Evolutionary conservation across 1,140 invertebrate species (phyloP).

Genomic region (Homalodisca vitripennis): DNA sequence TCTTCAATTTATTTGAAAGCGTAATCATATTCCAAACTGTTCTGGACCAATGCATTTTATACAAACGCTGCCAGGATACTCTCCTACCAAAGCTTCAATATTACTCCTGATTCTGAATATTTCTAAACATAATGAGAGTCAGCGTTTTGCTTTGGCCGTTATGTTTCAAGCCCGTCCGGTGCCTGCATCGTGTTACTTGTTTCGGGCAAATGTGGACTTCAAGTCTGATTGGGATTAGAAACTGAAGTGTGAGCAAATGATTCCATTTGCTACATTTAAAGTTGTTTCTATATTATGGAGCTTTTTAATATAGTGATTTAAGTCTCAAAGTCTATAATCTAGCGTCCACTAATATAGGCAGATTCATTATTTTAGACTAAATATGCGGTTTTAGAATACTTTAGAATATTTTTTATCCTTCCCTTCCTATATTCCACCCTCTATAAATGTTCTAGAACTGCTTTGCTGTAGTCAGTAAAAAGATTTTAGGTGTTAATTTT

Average conservation of each 20-base stretch:
- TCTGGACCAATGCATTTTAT: conserved; percentile 14
- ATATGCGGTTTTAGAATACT: too few relatives aligned
- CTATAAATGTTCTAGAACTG: too few relatives aligned
- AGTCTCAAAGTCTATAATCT: background rate
- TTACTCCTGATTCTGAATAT: conserved; percentile 17
- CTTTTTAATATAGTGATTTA: background rate
- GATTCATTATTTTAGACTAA: too few relatives aligned
- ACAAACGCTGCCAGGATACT: background rate
- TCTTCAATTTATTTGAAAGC: conserved; percentile 25
- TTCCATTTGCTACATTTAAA: background rate
- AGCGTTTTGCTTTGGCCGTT: background rate
- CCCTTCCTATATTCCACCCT: too few relatives aligned
- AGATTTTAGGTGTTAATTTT: too few relatives aligned
- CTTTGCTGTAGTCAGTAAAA: too few relatives aligned
- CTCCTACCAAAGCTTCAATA: conserved; percentile 1
- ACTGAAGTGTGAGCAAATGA: background rate
- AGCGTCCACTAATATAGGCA: too few relatives aligned
- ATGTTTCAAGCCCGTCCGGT: background rate
- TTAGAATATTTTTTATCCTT: too few relatives aligned
- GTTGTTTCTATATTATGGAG: background rate
- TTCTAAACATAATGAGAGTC: conserved; percentile 12
- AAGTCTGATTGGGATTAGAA: background rate
- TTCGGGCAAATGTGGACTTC: background rate
- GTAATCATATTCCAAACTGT: conserved; percentile 23
- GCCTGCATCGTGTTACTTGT: background rate